phyloP scores from a whole-genome alignment of 2,113 vertebrate species.

The Falcunculus frontatus region DNA sequence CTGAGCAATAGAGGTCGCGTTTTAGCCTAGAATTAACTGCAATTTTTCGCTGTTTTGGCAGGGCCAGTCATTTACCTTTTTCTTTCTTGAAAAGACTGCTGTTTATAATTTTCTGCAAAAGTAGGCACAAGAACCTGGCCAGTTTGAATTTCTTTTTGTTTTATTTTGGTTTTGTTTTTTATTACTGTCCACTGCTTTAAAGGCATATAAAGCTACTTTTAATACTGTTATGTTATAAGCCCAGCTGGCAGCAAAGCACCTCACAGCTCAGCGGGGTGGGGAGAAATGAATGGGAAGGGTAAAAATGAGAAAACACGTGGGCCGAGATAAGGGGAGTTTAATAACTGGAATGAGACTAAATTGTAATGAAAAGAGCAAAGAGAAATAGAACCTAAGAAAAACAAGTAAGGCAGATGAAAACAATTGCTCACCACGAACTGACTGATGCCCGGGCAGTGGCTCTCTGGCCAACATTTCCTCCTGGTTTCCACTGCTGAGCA shows the following conservation, averaged over 20 bases:
- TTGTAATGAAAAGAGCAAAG: neutral
- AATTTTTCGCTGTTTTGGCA: rapidly evolving
- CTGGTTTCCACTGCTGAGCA: neutral
- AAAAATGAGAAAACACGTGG: neutral
- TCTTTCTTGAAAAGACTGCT: neutral
- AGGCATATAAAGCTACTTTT: neutral
- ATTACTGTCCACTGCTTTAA: neutral
- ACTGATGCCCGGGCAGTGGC: neutral
- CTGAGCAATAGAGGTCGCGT: neutral
- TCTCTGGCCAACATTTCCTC: neutral
- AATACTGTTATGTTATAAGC: neutral
- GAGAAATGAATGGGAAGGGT: neutral
- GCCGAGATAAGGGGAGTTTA: neutral
- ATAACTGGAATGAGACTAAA: neutral
- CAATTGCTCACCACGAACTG: neutral
- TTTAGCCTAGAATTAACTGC: neutral
- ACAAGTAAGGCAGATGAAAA: neutral
- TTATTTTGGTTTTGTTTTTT: neutral
- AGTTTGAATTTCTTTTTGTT: neutral
- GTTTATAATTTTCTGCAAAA: neutral
- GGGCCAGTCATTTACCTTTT: neutral
- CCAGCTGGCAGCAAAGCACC: neutral
- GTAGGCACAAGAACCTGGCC: neutral
- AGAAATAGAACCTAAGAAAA: neutral
- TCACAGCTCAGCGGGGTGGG: rapidly evolving